A percentile compares a stretch with the other conserved stretches of the same genome.
Evolutionary conservation across 1,140 invertebrate species (phyloP).

Genomic region (Schmidtea mediterranea): DNA sequence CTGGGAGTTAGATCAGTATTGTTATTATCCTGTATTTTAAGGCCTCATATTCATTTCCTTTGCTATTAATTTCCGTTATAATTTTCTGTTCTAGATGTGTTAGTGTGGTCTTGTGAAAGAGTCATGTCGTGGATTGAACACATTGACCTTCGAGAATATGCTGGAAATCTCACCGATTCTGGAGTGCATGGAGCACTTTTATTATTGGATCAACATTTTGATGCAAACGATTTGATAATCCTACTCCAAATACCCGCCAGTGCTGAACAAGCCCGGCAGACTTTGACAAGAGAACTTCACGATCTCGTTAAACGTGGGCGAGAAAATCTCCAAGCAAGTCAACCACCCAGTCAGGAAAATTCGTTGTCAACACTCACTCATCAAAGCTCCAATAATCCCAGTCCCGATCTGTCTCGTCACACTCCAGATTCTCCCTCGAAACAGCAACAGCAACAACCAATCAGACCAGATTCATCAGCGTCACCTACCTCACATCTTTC

Average conservation of each 20-base stretch:
- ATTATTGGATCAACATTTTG: slow-evolving; percentile 84
- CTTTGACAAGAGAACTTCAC: background rate
- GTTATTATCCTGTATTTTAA: too few species aligned
- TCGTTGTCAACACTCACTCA: too few species aligned
- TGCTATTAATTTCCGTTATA: too few species aligned
- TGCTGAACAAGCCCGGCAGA: background rate
- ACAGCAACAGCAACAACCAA: too few species aligned
- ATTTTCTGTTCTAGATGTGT: slow-evolving; percentile 40
- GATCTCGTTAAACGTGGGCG: background rate
- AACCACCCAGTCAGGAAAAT: too few species aligned
- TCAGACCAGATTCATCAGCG: too few species aligned
- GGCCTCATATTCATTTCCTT: too few species aligned
- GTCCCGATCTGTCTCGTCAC: too few species aligned
- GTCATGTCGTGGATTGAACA: slow-evolving; percentile 75
- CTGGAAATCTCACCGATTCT: slow-evolving; percentile 72
- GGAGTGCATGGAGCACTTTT: slow-evolving; percentile 89
- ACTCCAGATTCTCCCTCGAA: too few species aligned
- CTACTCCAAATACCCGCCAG: slow-evolving; percentile 55
- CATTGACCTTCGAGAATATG: slow-evolving; percentile 85
- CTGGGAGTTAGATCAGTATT: too few species aligned
- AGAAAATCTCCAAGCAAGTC: background rate
- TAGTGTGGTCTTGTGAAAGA: slow-evolving; percentile 95
- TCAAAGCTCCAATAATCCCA: too few species aligned
- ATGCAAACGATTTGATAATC: slow-evolving; percentile 63
- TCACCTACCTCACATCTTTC: too few species aligned